Evolutionary conservation across 2,888 invertebrate genomes (phyloP), one percentile per base, ranked within the genome.

Genomic region (Drosophila emarginata): DNA sequence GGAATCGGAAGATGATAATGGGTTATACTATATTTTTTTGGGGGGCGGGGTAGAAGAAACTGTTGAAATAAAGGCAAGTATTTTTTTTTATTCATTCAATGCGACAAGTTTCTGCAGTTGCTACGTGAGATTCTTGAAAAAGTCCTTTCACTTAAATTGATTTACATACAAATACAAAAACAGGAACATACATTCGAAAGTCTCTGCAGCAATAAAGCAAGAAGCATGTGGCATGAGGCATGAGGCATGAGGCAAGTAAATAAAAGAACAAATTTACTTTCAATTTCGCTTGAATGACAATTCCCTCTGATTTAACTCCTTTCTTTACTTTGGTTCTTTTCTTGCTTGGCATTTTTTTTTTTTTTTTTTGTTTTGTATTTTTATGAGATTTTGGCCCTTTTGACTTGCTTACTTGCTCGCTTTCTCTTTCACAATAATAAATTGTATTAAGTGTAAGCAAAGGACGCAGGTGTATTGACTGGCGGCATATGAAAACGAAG

Each of bases 391-490:
- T 15, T 45, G 61, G 51, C 39, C 51, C 52, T 60, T 52, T 50
- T 36, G 56, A 14, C 37, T 61, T 61, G 26, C 40, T 53, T 54
- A 32, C 28, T 56, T 79, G 45, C 45, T 45, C 45, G 45, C 45
- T 83, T 74, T 77, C 80, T 76, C 54, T 79, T 67, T 75, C 80
- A 77, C 76, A 75, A 72, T 72, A 79, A 78, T 75, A 77, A 80
- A 84, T 80, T 84, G 80, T 65, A 79, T 81, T 80, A 81, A 79
- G 73, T 72, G 69, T 72, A 61, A 72, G 50, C 61, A 54, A 18
- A 64, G 74, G 60, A 65, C 72, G 67, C 81, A 80, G 78, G 74
- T 81, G 73, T 72, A 72, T 64, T 65, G 77, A 69, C 65, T 71
- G 45, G 18, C 45, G 21, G 45, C 45, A 45, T 45, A 45, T 45